Base-by-base conservation (phyloP, 1,140 invertebrate genomes). In the Stenopsyche tienmushanensis region DNA sequence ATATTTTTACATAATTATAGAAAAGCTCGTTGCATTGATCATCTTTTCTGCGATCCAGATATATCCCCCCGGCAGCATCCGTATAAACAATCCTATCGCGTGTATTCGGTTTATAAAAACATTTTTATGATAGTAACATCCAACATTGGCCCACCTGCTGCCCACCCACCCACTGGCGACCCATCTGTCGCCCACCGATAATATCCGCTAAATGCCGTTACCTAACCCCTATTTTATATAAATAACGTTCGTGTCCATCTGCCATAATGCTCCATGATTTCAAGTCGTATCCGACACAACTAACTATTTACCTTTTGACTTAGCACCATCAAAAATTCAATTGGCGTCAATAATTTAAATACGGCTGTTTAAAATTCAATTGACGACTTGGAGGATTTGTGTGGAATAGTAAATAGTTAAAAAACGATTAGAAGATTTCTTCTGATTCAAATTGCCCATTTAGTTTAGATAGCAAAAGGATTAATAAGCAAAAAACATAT, bases 101-200 rank as follows among this genome's bases (percentile, higher is more conserved):
- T n/a, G 44, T 54, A 64, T 42, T 41, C 52, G 49, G 49, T 65
- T 57, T 65, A 58, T 65, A 65, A 65, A 65, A 65, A 65, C 63
- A 20, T 23, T 54, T 65, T 65, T 65, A 65, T 47, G 63, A 65
- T 58, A 47, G 18, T 17, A 54, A 26, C 63, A 26, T 57, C 15
- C n/a, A n/a, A n/a, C n/a, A n/a, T n/a, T n/a, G n/a, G n/a, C n/a
- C 39, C 63, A 58, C 53, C 63, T 65, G 63, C 23, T 53, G 17
- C 8, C 52, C 63, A 15, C 44, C 17, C 25, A 13, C 23, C 20
- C 25, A 1, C 9, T 5, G n/a, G 13, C 25, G 9, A 20, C 25
- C 26, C 54, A 25, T 13, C 29, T 34, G 29, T 24, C 26, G 53
- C 25, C 17, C 53, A 10, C 53, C 53, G 53, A 25, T 57, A 57